Evolutionary conservation across 2,888 invertebrate genomes (phyloP), one percentile per base, ranked within the genome.

Genomic region (Drosophila tripunctata): DNA sequence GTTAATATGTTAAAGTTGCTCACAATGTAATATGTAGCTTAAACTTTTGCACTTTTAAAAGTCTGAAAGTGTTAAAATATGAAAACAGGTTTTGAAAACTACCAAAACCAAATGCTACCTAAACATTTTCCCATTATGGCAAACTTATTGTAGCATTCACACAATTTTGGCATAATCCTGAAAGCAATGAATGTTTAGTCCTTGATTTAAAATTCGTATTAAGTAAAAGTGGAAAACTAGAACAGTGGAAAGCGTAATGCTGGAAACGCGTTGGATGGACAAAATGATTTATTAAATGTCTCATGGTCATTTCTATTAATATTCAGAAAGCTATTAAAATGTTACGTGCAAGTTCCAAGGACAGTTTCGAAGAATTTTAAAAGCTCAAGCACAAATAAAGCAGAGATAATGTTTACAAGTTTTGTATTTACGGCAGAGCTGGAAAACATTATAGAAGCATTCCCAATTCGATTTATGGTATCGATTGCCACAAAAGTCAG

Each of bases 401-500:
- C 21, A 14, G 15, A 30, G 5, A 5, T 27, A 19, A 30, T 27
- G 19, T 8, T 0, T 12, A 33, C 24, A 54, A 35, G 44, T 44
- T 54, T 17, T 27, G 8, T 19, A 43, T 44, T 44, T 27, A 27
- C 14, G 33, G 12, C 8, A 36, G 47, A 55, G 27, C 47, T 56
- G 14, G 4, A 7, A 38, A 41, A 41, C 31, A n/a, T 21, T 30
- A 14, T 27, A 7, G 14, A 30, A 40, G 38, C 15, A 31, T 40
- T 33, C n/a, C 0, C 7, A 21, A 12, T 47, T 44, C 21, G 27
- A 22, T 31, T 30, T 27, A 4, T 27, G 10, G 15, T 5, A 48
- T 56, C 50, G 50, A 40, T 48, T n/a, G 12, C n/a, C 15, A 30
- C 19, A 54, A 43, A 22, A 54, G 47, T 27, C 36, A 36, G 30